A percentile compares a stretch with the other conserved stretches of the same genome.
These are phyloP conservation scores for Prionailurus viverrinus DNA, from an alignment of 2,113 vertebrate species.

Conservation along the genomic window DNA sequence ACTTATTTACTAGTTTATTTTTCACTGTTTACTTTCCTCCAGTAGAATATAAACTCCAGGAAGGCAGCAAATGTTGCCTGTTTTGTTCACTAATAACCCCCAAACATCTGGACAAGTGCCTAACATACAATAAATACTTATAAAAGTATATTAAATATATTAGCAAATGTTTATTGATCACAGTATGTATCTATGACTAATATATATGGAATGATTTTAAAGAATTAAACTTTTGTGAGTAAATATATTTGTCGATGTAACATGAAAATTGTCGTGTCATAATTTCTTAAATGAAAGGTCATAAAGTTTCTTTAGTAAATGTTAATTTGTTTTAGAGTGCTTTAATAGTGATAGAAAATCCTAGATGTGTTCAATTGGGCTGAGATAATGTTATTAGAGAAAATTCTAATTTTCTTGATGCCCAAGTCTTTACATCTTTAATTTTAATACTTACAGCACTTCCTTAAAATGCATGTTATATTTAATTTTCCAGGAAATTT, in stretches of 20 bases:
- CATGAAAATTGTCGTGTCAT: constrained; percentile 35
- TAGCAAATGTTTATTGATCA: constrained; percentile 17
- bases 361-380: constrained; percentile 68
- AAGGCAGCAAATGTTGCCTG: neutral
- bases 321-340: constrained; percentile 69
- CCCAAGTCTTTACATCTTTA: constrained; percentile 60
- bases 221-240: constrained; percentile 50
- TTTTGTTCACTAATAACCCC: neutral
- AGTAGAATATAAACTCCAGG: neutral
- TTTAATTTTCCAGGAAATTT: constrained; percentile 81
- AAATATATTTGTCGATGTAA: constrained; percentile 60
- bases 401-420: constrained; percentile 75
- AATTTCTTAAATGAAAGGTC: constrained; percentile 62
- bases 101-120: neutral
- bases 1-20: constrained; percentile 36
- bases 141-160: constrained; percentile 25
- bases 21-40: neutral
- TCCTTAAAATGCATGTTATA: constrained; percentile 69
- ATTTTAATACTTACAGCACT: constrained; percentile 65
- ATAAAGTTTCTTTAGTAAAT: constrained; percentile 71
- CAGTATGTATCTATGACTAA: neutral
- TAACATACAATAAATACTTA: neutral
- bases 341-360: constrained; percentile 73
- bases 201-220: constrained; percentile 46
- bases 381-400: constrained; percentile 71